These are phyloP conservation scores for Zhengitettix transpicula DNA, from an alignment of 2,888 invertebrate genomes.

Conservation along the genomic window DNA sequence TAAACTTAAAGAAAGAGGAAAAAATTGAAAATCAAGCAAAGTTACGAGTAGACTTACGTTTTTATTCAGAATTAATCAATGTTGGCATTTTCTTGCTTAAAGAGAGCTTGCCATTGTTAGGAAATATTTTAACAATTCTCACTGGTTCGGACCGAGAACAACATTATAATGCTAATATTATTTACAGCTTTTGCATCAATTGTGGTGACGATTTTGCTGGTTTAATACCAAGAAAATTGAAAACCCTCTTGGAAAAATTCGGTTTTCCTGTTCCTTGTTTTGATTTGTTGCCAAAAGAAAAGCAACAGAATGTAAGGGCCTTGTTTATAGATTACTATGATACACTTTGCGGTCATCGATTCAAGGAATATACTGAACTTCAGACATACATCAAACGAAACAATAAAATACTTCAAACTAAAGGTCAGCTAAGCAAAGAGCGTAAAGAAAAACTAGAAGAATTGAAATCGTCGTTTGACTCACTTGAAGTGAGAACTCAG, in stretches of 20 bases:
- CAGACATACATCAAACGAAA: slow-evolving; percentile 75
- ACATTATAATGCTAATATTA: slow-evolving; percentile 78
- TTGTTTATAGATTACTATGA: slow-evolving; percentile 77
- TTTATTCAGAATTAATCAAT: slow-evolving; percentile 85
- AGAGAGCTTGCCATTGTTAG: slow-evolving; percentile 72
- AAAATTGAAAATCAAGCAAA: slow-evolving; percentile 69
- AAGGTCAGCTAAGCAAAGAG: slow-evolving; percentile 83
- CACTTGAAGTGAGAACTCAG: slow-evolving; percentile 56
- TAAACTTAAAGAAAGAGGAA: slow-evolving; percentile 56
- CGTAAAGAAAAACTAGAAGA: slow-evolving; percentile 69
- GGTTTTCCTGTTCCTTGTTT: slow-evolving; percentile 52
- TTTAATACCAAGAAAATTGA: slow-evolving; percentile 58
- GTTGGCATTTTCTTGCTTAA: slow-evolving; percentile 66
- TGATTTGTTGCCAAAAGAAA: slow-evolving; percentile 64
- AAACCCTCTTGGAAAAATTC: slow-evolving; percentile 47
- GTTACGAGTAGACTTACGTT: slow-evolving; percentile 80
- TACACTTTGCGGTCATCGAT: slow-evolving; percentile 65
- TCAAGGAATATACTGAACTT: slow-evolving; percentile 46
- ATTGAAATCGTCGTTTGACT: slow-evolving; percentile 60
- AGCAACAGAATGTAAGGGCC: slow-evolving; percentile 68
- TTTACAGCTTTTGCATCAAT: slow-evolving; percentile 85
- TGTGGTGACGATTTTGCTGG: slow-evolving; percentile 91
- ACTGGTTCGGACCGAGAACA: slow-evolving; percentile 88
- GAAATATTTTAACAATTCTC: slow-evolving; percentile 67
- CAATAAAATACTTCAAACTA: slow-evolving; percentile 70